Conservation (phyloP, 1,140 invertebrate genomes). For the Tetramorium simillimum region DNA sequence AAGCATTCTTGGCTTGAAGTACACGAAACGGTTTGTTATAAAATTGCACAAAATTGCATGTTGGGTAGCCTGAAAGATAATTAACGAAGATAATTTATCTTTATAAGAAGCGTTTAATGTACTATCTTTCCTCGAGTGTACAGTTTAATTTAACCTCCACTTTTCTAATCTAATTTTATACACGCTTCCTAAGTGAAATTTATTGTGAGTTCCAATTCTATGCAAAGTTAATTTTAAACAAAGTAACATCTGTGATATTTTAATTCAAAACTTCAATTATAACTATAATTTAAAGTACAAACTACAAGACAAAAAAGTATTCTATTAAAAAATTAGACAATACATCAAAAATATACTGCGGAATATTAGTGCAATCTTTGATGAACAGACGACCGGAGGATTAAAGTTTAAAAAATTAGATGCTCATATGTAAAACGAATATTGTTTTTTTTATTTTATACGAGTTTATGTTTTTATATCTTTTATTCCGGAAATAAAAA, state of each 20-base stretch:
- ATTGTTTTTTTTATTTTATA: background rate
- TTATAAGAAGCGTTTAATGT: conserved; percentile 17
- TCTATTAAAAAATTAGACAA: background rate
- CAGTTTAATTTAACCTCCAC: conserved; percentile 18
- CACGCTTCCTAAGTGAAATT: conserved; percentile 8
- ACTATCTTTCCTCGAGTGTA: conserved; percentile 23
- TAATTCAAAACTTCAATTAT: background rate
- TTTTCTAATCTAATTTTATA: conserved; percentile 42
- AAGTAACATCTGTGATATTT: conserved; percentile 25
- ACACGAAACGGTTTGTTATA: background rate
- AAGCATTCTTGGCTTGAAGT: background rate
- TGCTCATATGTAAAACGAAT: background rate
- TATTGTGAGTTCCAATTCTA: background rate
- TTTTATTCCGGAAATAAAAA: conserved; percentile 5
- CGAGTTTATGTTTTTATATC: background rate
- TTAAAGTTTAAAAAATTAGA: background rate
- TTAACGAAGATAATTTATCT: conserved; percentile 25
- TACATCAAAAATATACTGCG: background rate
- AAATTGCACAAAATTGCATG: conserved; percentile 9
- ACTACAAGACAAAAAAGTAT: background rate
- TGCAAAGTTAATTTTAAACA: conserved; percentile 18
- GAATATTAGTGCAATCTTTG: background rate
- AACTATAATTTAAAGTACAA: background rate
- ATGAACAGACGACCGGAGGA: background rate
- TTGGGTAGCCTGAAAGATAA: background rate